These are phyloP conservation scores for Xerus inauris DNA, from an alignment of 2,113 vertebrate genomes.

Conservation along the genomic window DNA sequence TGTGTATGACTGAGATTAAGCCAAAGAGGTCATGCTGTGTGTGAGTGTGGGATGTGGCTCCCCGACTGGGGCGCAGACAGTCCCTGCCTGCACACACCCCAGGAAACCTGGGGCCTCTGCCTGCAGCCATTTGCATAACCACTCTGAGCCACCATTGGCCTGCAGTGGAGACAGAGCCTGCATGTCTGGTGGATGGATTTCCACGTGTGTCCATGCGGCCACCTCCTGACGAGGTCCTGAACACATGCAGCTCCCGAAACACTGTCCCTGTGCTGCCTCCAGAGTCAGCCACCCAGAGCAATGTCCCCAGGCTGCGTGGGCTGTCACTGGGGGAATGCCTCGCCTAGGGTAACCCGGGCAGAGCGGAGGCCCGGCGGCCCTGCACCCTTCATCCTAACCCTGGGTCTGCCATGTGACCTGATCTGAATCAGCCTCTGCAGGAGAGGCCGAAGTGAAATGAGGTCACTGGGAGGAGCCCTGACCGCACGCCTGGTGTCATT, in stretches of 20 bases:
- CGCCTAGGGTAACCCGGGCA: rapidly evolving
- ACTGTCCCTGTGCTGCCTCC: no score
- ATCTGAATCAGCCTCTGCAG: background rate
- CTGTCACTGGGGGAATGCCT: background rate
- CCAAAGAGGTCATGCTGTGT: background rate
- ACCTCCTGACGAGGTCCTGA: rapidly evolving
- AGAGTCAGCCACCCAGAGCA: rapidly evolving
- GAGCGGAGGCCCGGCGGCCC: rapidly evolving
- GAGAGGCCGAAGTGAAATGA: rapidly evolving
- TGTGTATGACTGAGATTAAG: background rate
- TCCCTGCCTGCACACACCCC: rapidly evolving
- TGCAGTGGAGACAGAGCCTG: background rate
- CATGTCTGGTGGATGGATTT: rapidly evolving
- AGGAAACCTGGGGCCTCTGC: rapidly evolving
- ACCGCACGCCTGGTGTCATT: background rate
- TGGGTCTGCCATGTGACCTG: background rate
- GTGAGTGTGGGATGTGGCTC: background rate
- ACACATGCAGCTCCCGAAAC: no score
- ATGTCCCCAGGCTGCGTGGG: rapidly evolving
- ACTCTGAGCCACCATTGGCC: background rate
- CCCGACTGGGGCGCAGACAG: background rate
- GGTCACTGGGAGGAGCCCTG: background rate
- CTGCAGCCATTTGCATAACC: background rate
- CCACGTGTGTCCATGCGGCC: rapidly evolving
- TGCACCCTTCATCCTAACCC: rapidly evolving